A percentile compares a stretch with the other conserved stretches of the same genome.
Evolutionary conservation across 2,113 vertebrate genomes (phyloP).

Genomic region (Pithys albifrons): DNA sequence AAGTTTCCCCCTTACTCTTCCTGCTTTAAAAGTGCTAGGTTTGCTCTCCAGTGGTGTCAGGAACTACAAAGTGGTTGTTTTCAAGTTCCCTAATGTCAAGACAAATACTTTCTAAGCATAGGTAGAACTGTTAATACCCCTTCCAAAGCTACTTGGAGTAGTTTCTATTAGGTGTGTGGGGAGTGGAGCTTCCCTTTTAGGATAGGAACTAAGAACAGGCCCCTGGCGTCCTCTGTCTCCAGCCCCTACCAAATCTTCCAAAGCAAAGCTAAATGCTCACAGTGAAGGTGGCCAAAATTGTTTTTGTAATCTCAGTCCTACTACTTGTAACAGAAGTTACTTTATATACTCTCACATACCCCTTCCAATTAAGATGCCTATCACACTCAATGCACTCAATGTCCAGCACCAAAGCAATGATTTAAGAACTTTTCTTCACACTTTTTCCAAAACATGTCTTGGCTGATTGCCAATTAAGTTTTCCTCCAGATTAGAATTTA

Average conservation of each 20-base stretch:
- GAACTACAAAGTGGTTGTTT: not conserved
- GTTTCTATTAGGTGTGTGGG: not conserved
- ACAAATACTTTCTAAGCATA: not conserved
- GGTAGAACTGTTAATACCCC: not conserved
- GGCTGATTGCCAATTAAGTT: not conserved
- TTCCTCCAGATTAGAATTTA: not conserved
- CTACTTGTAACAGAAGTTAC: not conserved
- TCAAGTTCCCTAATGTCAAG: not conserved
- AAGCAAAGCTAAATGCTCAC: not conserved
- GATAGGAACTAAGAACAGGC: not conserved
- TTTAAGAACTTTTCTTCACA: not conserved
- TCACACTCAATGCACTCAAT: not conserved
- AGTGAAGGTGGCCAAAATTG: not conserved
- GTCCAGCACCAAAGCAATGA: not conserved
- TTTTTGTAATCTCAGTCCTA: not conserved
- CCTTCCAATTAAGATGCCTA: not conserved
- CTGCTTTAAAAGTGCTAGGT: conserved; percentile 2
- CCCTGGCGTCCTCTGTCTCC: not conserved
- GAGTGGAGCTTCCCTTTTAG: not conserved
- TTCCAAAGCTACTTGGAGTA: not conserved
- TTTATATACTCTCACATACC: not conserved
- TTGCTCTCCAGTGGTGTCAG: not conserved
- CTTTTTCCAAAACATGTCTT: not conserved
- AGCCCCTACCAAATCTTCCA: not conserved
- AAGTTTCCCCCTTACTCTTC: not conserved